A percentile compares a stretch with the other conserved stretches of the same genome.
phyloP scores from a whole-genome alignment of 2,888 invertebrate species.

The Hirtodrosophila cameraria region DNA sequence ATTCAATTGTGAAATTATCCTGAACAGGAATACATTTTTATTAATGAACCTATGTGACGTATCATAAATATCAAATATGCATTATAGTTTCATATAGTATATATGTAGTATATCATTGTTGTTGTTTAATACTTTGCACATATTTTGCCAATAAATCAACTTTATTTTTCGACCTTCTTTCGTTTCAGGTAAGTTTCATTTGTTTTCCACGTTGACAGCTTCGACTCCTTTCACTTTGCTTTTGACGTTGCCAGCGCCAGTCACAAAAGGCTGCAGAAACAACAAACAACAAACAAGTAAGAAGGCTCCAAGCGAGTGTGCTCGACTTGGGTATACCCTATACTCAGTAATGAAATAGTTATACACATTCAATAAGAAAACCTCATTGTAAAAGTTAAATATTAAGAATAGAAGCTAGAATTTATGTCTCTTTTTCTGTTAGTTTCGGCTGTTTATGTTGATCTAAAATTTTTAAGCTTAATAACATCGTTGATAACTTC shows the following conservation, averaged over 20 bases:
- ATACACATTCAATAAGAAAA: too few species aligned
- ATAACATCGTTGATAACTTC: too few species aligned
- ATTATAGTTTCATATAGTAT: neutral
- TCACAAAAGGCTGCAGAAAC: slow-evolving; percentile 46
- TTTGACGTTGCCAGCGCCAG: slow-evolving; percentile 15
- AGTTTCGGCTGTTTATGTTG: too few species aligned
- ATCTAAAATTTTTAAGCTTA: too few species aligned
- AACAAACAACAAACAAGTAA: slow-evolving; percentile 11
- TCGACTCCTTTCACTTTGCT: slow-evolving; percentile 66
- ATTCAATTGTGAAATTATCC: slow-evolving; percentile 14
- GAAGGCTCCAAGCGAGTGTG: neutral
- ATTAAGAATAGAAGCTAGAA: too few species aligned
- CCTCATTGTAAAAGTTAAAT: too few species aligned
- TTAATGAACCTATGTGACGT: slow-evolving; percentile 43
- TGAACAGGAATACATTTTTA: slow-evolving; percentile 25
- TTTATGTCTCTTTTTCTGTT: too few species aligned
- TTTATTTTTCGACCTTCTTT: slow-evolving; percentile 56
- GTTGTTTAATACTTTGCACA: slow-evolving; percentile 47
- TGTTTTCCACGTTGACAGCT: slow-evolving; percentile 43
- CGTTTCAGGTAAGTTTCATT: slow-evolving; percentile 64
- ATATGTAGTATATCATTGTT: slow-evolving; percentile 7
- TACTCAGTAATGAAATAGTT: too few species aligned
- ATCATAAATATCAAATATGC: slow-evolving; percentile 45
- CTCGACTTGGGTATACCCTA: too few species aligned
- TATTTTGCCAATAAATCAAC: slow-evolving; percentile 66